Base-by-base conservation (phyloP, 2,888 invertebrate genomes). In the Brachyopa scutellaris region DNA sequence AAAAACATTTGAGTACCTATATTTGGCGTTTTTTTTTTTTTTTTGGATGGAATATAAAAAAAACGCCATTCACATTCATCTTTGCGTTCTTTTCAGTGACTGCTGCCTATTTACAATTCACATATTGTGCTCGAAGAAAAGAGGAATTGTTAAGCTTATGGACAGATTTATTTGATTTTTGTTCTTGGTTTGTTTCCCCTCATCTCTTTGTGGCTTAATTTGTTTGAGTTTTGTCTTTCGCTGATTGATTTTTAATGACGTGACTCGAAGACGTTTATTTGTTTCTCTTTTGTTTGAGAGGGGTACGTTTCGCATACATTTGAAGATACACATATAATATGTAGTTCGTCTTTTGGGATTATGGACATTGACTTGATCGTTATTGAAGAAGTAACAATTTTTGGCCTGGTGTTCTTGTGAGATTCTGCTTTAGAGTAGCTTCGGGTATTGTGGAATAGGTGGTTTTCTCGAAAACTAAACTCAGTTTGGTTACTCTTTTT, bases 161-260 rank as follows among this genome's bases (percentile, higher is more conserved):
- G 42, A 51, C 40, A 36, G 9, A 23, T 17, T 23, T 31, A 51
- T 47, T 8, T 13, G n/a, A n/a, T 6, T 66, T 26, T 57, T 40
- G 6, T 31, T 5, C 6, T 45, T 38, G 5, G 8, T 66, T 17
- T 13, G 3, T 67, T 77, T 51, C 23, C 3, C 2, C n/a, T 67
- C 26, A 26, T 40, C 11, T 47, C 29, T 64, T 51, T 61, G 40
- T 80, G 55, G 53, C 23, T 79, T 67, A 74, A 62, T 80, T 74
- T 74, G 57, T 74, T 62, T 67, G 55, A 57, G 33, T 69, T 74
- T 61, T 47, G 47, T 38, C 38, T 69, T 61, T 38, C 15, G 19
- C 26, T 80, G 79, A 79, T 73, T 72, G 78, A 61, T 79, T 79
- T 82, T 82, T 59, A 61, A 70, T 64, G 59, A 47, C 31, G 19